phyloP scores from a whole-genome alignment of 2,888 invertebrate genomes.

The Glaucopsyche alexis region DNA sequence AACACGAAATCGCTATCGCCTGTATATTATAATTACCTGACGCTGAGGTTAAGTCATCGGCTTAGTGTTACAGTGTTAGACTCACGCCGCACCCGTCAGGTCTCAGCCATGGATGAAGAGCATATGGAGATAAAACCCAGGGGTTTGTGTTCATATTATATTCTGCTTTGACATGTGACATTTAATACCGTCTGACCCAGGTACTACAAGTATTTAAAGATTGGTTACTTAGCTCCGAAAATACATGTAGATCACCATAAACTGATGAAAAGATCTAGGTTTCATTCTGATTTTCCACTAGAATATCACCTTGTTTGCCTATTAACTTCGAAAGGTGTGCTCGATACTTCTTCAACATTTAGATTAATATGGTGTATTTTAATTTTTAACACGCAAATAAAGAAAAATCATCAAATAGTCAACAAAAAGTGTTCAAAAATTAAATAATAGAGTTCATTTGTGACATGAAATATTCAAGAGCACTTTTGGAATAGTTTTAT shows the following conservation, averaged over 20 bases:
- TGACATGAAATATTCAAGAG: background rate
- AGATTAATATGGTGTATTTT: background rate
- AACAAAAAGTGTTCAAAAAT: background rate
- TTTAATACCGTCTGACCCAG: no score
- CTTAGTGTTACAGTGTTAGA: constrained; percentile 35
- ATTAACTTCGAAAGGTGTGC: no score
- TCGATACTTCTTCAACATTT: background rate
- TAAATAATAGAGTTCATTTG: background rate
- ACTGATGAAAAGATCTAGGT: no score
- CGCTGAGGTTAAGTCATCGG: constrained; percentile 38
- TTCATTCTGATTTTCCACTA: no score
- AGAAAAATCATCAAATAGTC: background rate
- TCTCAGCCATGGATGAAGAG: constrained; percentile 29
- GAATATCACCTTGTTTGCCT: no score
- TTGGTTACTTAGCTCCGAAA: no score
- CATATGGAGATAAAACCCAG: constrained; percentile 30
- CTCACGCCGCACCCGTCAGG: constrained; percentile 2
- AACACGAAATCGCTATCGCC: constrained; percentile 30
- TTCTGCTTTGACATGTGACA: background rate
- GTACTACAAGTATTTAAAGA: no score
- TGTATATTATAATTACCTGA: constrained; percentile 32
- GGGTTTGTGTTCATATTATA: constrained; percentile 16
- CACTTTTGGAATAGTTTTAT: background rate
- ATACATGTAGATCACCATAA: no score
- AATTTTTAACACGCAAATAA: background rate